Evolutionary conservation across 2,113 vertebrate species (phyloP), one percentile per base, ranked within the genome.

Genomic region (Mesocricetus auratus): DNA sequence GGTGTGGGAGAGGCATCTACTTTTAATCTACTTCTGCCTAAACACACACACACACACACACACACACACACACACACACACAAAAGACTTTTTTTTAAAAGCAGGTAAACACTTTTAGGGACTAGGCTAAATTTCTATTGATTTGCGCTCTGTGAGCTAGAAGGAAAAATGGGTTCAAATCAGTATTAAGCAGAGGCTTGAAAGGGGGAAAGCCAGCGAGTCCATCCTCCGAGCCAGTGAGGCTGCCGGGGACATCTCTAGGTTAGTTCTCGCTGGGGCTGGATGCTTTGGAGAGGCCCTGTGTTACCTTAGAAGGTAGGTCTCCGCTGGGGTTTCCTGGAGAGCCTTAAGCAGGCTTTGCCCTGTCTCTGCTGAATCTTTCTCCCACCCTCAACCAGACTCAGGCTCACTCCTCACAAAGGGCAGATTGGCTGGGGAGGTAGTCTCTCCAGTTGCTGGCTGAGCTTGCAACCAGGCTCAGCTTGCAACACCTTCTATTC

Each of bases 81-180:
- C n/a, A n/a, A n/a, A 53, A 53, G 39, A 92, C 62, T 29, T 98
- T 98, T 98, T 98, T 98, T 98, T 98, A 98, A n/a, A n/a, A 97
- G 66, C 98, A 98, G 97, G 98, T 98, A 97, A 98, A 97, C 91
- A 98, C 98, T 97, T 97, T 95, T 95, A 90, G 58, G 92, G 95
- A 97, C 97, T 71, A 39, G 86, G 93, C 94, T 92, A 93, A 73
- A 97, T 82, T 93, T 87, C 78, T 58, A 83, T 42, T 77, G 96
- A 69, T 93, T 95, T 97, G 92, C 97, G 53, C 42, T 91, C 56
- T 93, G 89, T 53, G 50, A 69, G 75, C 58, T 66, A 88, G 96
- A 87, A 74, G 95, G 96, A 50, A 94, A 83, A 97, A 78, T 82
- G 0, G 91, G 60, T 95, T 81, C 50, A 79, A 78, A 53, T 9